Evolutionary conservation across 2,113 vertebrate species (phyloP), one percentile per base, ranked within the genome.

Genomic region (Manacus vitellinus): DNA sequence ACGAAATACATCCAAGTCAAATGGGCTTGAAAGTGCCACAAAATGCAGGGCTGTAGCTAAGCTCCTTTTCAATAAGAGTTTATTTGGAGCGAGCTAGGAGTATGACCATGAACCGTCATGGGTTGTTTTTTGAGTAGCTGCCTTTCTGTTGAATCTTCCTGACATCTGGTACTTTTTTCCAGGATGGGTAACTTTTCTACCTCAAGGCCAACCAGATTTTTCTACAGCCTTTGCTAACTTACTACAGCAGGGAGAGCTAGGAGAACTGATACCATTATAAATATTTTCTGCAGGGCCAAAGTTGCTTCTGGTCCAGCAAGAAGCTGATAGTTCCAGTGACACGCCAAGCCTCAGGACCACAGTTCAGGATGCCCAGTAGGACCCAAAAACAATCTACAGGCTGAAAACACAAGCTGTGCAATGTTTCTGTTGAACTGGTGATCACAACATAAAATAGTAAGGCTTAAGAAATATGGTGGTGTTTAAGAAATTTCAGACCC

Each of bases 41-140:
- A 41, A 85, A 66, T 1, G 6, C 14, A 78, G 37, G 27, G n/a
- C n/a, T 49, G 27, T 37, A 85, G 24, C 35, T 75, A 24, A 67
- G 15, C 14, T 82, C 9, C 3, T 46, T 58, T 82, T 62, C n/a
- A 35, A 3, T 1, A 63, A 35, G 21, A 59, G 54, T 54, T 56
- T 46, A 54, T 4, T 16, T 2, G 3, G 43, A 88, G 27, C 8
- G 35, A 14, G 10, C 24, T 41, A 21, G 27, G 23, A 72, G 10
- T 35, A 41, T 0, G 2, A 76, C 43, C 22, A 88, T n/a, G 52
- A 87, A 33, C 6, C 2, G 1, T 23, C 66, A 67, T 1, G 1
- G 21, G 18, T 7, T 90, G 9, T 27, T 70, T 80, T 74, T 47
- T 51, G 43, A 76, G 66, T 33, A 78, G 28, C 14, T 72, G 12